Evolutionary conservation across 2,888 invertebrate genomes (phyloP), one percentile per base, ranked within the genome.

Genomic region (Masnerella sp.): DNA sequence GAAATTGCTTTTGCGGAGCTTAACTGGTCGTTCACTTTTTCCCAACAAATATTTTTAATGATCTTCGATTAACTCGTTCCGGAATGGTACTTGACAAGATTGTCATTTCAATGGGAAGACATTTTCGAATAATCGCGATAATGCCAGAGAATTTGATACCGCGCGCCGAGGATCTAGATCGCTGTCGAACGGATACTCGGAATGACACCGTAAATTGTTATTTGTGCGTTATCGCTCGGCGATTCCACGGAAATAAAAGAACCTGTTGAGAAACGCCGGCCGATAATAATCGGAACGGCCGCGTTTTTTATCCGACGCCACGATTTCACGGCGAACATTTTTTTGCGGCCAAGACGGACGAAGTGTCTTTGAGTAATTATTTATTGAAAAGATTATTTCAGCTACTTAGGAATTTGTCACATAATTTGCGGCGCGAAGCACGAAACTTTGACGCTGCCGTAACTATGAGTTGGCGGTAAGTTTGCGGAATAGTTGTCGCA

Each of bases 381-480:
- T 69, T 69, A 52, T 69, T 69, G 52, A 69, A 69, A 69, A 69
- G 52, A 69, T 69, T 52, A 69, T 69, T 61, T 47, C 45, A 52
- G 58, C 68, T 69, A 59, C 68, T 68, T 59, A 59, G 38, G n/a
- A 68, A 68, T 68, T 68, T 59, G 58, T 68, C 59, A 59, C 68
- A 59, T 68, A 68, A 68, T 68, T 68, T 56, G 58, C 58, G 30
- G 49, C 49, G 34, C 5, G 34, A 20, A 54, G 28, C 11, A 40
- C 36, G 25, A 51, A 67, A 67, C 67, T 67, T 67, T 5, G n/a
- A 12, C 11, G 43, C 0, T 14, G 58, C 58, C 32, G 58, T 11
- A 43, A 58, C 59, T 30, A 30, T 7, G 28, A 68, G 52, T 52
- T 68, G 5, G 52, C 9, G 14, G 14, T 45, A 68, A 68, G 51